Percentiles rank a stretch among this genome's conserved stretches.
Evolutionary conservation across 2,113 vertebrate species (phyloP).

Genomic region (Cavia aperea): DNA sequence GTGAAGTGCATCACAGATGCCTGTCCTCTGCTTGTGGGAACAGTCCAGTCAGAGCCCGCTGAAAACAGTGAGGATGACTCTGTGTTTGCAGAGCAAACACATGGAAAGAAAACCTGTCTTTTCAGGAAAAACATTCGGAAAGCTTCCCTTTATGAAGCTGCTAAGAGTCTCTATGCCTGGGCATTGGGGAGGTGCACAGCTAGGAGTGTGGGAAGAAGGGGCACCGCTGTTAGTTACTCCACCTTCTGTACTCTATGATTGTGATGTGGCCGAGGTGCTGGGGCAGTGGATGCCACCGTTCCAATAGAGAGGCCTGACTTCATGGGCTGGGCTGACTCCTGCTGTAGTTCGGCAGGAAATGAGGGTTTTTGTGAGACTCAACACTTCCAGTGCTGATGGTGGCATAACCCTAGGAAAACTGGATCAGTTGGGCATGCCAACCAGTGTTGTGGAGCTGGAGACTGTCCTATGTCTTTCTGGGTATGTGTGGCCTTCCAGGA

Average conservation of each 20-base stretch:
- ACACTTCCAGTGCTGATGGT: not conserved
- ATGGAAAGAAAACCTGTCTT: slow-evolving; percentile 12
- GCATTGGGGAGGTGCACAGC: accelerated
- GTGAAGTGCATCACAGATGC: not conserved
- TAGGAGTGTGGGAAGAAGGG: not conserved
- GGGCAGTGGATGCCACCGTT: not conserved
- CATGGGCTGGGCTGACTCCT: not conserved
- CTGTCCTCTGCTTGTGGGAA: not conserved
- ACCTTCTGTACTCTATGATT: not conserved
- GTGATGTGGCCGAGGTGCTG: not conserved
- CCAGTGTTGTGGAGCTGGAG: not conserved
- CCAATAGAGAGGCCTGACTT: not conserved
- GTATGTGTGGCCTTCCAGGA: not conserved
- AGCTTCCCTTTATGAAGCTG: not conserved
- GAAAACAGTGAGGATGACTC: not conserved
- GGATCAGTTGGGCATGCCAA: not conserved
- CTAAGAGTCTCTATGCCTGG: not conserved
- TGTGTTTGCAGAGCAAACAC: not conserved
- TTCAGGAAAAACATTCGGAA: not conserved
- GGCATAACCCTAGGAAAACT: not conserved
- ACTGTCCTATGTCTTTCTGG: not conserved
- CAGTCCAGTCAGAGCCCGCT: not conserved
- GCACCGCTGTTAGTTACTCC: not conserved
- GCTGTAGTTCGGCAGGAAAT: not conserved
- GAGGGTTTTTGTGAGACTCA: not conserved